phyloP scores from a whole-genome alignment of 2,113 vertebrate genomes.

The Mormyrus iriodes region DNA sequence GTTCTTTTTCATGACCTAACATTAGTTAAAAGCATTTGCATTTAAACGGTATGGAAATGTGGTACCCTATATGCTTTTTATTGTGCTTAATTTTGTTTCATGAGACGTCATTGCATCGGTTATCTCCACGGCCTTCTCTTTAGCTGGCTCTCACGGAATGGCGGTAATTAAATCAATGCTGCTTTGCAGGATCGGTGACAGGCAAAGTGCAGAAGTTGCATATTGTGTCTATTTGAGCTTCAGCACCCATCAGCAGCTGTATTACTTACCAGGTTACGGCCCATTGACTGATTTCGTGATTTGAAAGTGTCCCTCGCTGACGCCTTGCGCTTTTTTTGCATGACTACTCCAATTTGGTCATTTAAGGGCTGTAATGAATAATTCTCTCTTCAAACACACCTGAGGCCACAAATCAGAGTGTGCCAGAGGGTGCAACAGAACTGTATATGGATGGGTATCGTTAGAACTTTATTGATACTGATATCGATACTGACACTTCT shows the following conservation, averaged over 20 bases:
- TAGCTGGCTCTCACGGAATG: background rate
- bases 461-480: background rate
- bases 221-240: conserved; percentile 2
- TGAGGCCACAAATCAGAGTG: background rate
- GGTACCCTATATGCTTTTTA: background rate
- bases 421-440: background rate
- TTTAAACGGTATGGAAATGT: background rate
- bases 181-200: background rate
- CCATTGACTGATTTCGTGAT: background rate
- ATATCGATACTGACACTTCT: background rate
- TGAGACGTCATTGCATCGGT: background rate
- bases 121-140: background rate
- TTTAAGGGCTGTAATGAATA: background rate
- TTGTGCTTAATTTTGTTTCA: background rate
- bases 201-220: background rate
- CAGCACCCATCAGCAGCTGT: conserved; percentile 7
- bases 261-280: conserved; percentile 3
- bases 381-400: background rate
- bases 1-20: too few relatives aligned
- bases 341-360: background rate
- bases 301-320: background rate
- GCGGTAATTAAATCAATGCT: conserved; percentile 1
- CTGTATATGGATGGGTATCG: background rate
- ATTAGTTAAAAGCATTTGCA: background rate
- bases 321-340: background rate